Conservation (phyloP, 1,140 invertebrate genomes). For the Heterodera carotae region DNA sequence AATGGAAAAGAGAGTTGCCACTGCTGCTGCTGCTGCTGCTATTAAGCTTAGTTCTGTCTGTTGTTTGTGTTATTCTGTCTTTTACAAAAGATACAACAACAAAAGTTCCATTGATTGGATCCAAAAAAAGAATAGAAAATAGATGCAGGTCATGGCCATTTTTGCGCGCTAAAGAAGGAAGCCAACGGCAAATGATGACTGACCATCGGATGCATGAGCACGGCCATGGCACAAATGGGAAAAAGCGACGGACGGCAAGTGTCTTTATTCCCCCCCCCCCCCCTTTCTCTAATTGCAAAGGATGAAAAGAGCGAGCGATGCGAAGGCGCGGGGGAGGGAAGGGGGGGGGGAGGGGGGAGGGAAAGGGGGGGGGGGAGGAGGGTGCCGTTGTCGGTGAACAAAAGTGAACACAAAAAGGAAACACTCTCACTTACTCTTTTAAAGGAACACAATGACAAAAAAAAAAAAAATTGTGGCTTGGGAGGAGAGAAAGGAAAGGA, state of each 20-base stretch:
- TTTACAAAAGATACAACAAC: not conserved
- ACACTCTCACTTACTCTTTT: not conserved
- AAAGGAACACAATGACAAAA: not conserved
- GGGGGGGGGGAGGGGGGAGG: not conserved
- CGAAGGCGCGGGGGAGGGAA: too few species aligned
- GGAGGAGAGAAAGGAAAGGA: too few species aligned
- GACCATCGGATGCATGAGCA: not conserved
- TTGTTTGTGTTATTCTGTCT: not conserved
- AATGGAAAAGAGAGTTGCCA: too few species aligned
- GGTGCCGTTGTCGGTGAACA: slow-evolving; percentile 3
- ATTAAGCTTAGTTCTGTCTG: not conserved
- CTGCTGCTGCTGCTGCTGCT: not conserved
- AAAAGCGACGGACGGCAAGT: not conserved
- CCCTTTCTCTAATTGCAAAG: not conserved
- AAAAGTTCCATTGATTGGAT: not conserved
- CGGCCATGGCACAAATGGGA: not conserved
- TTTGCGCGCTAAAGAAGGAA: not conserved
- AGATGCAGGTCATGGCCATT: not conserved
- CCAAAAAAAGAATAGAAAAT: not conserved
- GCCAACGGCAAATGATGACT: not conserved
- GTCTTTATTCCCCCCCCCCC: not conserved
- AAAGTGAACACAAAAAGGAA: slow-evolving; percentile 3
- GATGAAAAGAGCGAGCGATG: too few species aligned
- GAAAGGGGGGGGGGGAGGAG: not conserved
- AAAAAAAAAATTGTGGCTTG: too few species aligned